Evolutionary conservation across 2,113 vertebrate species (phyloP).

Genomic region (Lagopus muta): DNA sequence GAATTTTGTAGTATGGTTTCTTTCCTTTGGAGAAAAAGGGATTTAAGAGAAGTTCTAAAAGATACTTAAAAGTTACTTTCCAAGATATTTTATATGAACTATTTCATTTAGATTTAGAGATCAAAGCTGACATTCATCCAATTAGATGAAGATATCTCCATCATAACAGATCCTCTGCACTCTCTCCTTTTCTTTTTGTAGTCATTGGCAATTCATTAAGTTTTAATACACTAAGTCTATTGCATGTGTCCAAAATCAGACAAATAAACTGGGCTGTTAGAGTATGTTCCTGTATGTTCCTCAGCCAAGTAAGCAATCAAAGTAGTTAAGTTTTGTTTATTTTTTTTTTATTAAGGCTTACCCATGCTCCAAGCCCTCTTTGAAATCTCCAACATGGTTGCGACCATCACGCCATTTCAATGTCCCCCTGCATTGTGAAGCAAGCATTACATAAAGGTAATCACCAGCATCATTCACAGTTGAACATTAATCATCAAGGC

Average conservation of each 20-base stretch:
- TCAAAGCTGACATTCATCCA: background rate
- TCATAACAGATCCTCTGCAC: background rate
- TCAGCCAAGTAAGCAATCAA: background rate
- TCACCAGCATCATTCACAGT: background rate
- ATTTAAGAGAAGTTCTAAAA: background rate
- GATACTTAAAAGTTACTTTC: background rate
- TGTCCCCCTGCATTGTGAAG: constrained; percentile 73
- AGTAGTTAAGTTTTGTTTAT: accelerated
- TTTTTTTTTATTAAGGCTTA: constrained; percentile 29
- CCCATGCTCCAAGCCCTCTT: constrained; percentile 81
- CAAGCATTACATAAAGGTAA: accelerated
- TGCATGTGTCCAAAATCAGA: background rate
- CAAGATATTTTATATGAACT: accelerated
- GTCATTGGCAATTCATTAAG: accelerated
- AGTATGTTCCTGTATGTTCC: background rate
- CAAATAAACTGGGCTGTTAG: background rate
- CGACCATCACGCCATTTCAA: constrained; percentile 77
- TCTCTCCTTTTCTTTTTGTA: background rate
- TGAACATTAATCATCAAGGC: background rate
- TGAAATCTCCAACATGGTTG: constrained; percentile 78
- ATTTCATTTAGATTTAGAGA: background rate
- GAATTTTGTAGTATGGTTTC: background rate
- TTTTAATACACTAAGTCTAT: background rate
- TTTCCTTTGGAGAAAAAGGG: background rate
- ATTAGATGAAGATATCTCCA: background rate